Evolutionary conservation across 1,140 invertebrate genomes (phyloP).

Genomic region (Caenorhabditis briggsae): DNA sequence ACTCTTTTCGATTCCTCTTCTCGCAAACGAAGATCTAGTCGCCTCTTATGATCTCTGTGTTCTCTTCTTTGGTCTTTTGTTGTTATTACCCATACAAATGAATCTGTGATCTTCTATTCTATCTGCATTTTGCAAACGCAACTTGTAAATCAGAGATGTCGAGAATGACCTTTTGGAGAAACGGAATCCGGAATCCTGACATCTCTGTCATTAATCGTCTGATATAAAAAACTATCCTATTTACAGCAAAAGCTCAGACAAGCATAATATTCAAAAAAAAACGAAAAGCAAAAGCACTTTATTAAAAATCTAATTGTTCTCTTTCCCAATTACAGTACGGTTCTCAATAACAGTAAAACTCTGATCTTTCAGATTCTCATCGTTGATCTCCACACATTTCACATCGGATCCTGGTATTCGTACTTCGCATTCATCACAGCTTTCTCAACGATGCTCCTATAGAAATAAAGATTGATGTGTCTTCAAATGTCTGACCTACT

Average conservation of each 20-base stretch:
- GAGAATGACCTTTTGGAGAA: too few species aligned
- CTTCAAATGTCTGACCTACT: not conserved
- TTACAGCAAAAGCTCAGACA: too few species aligned
- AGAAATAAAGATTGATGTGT: not conserved
- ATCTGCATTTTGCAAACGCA: too few species aligned
- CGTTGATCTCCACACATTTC: slow-evolving; percentile 26
- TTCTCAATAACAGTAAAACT: slow-evolving; percentile 28
- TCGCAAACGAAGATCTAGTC: not conserved
- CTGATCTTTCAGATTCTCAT: slow-evolving; percentile 31
- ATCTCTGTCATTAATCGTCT: too few species aligned
- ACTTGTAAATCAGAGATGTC: too few species aligned
- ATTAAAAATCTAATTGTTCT: not conserved
- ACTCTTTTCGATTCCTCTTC: slow-evolving; percentile 8
- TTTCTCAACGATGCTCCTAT: slow-evolving; percentile 83
- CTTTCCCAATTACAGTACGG: slow-evolving; percentile 1
- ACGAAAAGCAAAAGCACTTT: not conserved
- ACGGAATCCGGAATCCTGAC: too few species aligned
- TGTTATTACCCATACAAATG: too few species aligned
- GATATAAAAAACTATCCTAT: too few species aligned
- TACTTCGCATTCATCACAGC: slow-evolving; percentile 95
- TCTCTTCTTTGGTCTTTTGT: too few species aligned
- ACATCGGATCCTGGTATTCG: slow-evolving; percentile 86
- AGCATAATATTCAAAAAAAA: not conserved
- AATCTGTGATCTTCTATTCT: too few species aligned
- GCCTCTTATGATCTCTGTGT: not conserved